Conservation (phyloP, 2,797 vertebrate genomes). For the Scleropages formosus region DNA sequence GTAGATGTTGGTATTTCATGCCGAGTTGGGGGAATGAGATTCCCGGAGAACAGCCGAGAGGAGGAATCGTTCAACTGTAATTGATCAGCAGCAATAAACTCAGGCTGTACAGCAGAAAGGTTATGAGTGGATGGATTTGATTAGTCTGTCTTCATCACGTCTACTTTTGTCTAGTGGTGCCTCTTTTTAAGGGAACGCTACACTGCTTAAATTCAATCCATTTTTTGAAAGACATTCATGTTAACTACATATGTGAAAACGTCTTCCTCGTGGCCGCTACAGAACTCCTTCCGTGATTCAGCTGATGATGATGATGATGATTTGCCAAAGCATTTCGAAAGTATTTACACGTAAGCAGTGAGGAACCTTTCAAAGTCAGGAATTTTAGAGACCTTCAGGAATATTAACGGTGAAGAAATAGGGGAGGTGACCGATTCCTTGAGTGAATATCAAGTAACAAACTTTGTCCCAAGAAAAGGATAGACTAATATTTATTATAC, state of each 20-base stretch:
- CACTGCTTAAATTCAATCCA: neutral
- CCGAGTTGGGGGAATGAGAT: neutral
- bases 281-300: neutral
- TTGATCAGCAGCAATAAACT: neutral
- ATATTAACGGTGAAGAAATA: too few relatives aligned
- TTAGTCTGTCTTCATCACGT: neutral
- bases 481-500: too few relatives aligned
- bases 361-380: too few relatives aligned
- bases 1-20: too few relatives aligned
- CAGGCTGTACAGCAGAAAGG: neutral
- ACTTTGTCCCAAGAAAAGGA: too few relatives aligned
- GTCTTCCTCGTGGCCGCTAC: neutral
- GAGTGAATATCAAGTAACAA: too few relatives aligned
- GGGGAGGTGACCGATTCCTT: too few relatives aligned
- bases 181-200: neutral
- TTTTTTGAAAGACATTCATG: neutral
- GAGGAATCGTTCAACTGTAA: too few relatives aligned
- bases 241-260: neutral
- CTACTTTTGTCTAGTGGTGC: neutral
- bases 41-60: neutral
- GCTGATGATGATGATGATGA: too few relatives aligned
- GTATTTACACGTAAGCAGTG: too few relatives aligned
- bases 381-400: too few relatives aligned
- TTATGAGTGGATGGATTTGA: neutral
- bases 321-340: too few relatives aligned